A percentile compares a stretch with the other conserved stretches of the same genome.
These are phyloP conservation scores for Gobius niger DNA, from an alignment of 2,113 vertebrate genomes.

Conservation along the genomic window DNA sequence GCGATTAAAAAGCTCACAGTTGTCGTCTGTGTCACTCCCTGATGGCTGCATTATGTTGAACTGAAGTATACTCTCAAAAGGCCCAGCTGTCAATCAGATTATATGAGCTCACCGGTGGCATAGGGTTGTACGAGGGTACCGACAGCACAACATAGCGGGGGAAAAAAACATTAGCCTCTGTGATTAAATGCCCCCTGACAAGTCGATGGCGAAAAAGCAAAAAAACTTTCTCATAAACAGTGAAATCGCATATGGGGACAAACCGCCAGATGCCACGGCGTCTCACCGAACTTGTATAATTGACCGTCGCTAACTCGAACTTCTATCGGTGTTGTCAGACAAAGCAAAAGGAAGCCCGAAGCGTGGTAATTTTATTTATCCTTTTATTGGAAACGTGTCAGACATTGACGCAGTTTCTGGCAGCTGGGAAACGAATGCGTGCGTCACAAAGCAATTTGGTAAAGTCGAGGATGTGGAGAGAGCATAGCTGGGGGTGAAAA, in stretches of 20 bases:
- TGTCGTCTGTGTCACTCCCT: slow-evolving; percentile 44
- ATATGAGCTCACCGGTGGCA: slow-evolving; percentile 19
- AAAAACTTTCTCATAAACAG: slow-evolving; percentile 42
- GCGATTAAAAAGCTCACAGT: slow-evolving; percentile 59
- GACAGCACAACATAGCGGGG: slow-evolving; percentile 23
- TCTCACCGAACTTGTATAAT: slow-evolving; percentile 35
- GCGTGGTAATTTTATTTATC: slow-evolving; percentile 17
- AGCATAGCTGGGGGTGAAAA: slow-evolving; percentile 25
- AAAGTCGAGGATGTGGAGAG: slow-evolving; percentile 13
- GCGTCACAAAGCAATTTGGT: slow-evolving; percentile 19
- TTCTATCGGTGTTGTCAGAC: slow-evolving; percentile 4
- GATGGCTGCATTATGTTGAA: slow-evolving; percentile 39
- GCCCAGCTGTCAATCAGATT: slow-evolving; percentile 36
- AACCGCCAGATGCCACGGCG: slow-evolving; percentile 8
- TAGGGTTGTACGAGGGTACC: slow-evolving; percentile 40
- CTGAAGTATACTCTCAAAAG: slow-evolving; percentile 42
- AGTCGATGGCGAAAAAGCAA: slow-evolving; percentile 8
- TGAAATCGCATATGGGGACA: slow-evolving; percentile 46
- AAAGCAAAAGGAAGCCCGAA: slow-evolving; percentile 27
- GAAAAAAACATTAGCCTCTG: slow-evolving; percentile 37
- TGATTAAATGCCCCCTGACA: slow-evolving; percentile 16
- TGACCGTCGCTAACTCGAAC: slow-evolving; percentile 27
- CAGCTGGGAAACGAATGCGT: slow-evolving; percentile 31
- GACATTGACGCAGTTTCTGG: slow-evolving; percentile 28
- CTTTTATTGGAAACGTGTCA: slow-evolving; percentile 14